Conservation (phyloP, 2,797 vertebrate species). For the Borostomias antarcticus region DNA sequence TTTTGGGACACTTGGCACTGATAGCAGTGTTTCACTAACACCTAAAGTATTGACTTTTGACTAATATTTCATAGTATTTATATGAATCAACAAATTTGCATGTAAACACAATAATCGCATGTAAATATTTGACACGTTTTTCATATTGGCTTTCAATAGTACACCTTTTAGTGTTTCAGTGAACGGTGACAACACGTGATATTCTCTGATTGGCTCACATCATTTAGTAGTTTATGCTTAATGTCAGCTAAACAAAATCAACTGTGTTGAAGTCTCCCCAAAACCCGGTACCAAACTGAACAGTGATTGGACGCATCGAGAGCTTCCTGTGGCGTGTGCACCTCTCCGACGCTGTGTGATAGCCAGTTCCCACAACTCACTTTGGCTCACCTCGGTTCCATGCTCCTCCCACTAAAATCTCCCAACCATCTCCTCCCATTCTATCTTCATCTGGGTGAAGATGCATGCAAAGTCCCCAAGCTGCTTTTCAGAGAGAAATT, state of each 20-base stretch:
- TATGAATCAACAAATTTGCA: neutral
- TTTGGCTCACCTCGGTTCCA: conserved; percentile 64
- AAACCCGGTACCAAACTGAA: conserved; percentile 10
- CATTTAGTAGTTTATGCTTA: neutral
- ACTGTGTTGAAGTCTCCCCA: neutral
- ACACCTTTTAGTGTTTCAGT: no score
- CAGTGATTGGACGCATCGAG: conserved; percentile 26
- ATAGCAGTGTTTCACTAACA: no score
- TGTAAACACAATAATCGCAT: neutral
- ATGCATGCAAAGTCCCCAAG: conserved; percentile 69
- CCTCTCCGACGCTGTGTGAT: conserved; percentile 52
- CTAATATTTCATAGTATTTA: no score
- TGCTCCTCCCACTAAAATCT: conserved; percentile 68
- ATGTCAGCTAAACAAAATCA: neutral
- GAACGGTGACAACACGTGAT: no score
- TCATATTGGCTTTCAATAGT: no score
- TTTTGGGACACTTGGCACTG: no score
- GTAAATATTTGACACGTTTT: no score
- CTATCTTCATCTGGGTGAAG: conserved; percentile 67
- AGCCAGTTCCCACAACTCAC: conserved; percentile 52
- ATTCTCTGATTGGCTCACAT: neutral
- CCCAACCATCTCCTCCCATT: conserved; percentile 63
- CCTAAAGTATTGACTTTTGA: no score
- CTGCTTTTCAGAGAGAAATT: conserved; percentile 38
- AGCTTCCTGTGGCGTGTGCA: conserved; percentile 49